Evolutionary conservation across 2,888 invertebrate species (phyloP).

Genomic region (Cheilosia vulpina): DNA sequence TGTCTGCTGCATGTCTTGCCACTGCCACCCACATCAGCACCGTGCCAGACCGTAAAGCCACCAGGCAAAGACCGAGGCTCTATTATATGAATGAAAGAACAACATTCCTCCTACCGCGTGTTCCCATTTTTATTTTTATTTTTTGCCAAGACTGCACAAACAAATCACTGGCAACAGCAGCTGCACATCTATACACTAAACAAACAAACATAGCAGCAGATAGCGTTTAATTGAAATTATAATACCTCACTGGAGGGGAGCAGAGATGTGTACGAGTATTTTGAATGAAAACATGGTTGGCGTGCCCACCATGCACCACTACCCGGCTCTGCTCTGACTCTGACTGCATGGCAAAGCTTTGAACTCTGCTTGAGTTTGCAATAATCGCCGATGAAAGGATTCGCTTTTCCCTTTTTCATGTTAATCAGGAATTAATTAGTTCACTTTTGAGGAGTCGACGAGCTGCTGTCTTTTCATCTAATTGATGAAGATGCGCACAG

Average conservation of each 20-base stretch:
- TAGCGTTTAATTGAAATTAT: conserved; percentile 62
- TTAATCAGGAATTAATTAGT: conserved; percentile 61
- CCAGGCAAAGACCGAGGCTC: conserved; percentile 2
- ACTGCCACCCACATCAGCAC: conserved; percentile 16
- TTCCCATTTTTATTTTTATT: neutral
- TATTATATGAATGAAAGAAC: conserved; percentile 18
- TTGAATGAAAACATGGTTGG: conserved; percentile 1
- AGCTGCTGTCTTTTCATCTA: conserved; percentile 10
- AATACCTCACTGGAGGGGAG: neutral
- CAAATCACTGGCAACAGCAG: conserved; percentile 27
- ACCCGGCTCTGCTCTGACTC: neutral
- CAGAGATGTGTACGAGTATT: neutral
- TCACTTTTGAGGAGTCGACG: conserved; percentile 23
- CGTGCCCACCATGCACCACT: neutral
- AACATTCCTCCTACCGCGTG: conserved; percentile 12
- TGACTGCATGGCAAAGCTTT: conserved; percentile 24
- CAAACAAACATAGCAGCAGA: conserved; percentile 54
- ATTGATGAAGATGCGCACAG: conserved; percentile 21
- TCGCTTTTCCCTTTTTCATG: conserved; percentile 51
- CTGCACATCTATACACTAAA: conserved; percentile 30
- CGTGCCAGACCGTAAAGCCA: neutral
- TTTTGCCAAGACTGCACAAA: conserved; percentile 16
- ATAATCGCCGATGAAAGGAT: conserved; percentile 26
- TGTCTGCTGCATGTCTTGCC: conserved; percentile 32
- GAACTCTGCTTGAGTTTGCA: conserved; percentile 48